These are phyloP conservation scores for Siphamia tubifer DNA, from an alignment of 2,113 vertebrate genomes.

Conservation along the genomic window DNA sequence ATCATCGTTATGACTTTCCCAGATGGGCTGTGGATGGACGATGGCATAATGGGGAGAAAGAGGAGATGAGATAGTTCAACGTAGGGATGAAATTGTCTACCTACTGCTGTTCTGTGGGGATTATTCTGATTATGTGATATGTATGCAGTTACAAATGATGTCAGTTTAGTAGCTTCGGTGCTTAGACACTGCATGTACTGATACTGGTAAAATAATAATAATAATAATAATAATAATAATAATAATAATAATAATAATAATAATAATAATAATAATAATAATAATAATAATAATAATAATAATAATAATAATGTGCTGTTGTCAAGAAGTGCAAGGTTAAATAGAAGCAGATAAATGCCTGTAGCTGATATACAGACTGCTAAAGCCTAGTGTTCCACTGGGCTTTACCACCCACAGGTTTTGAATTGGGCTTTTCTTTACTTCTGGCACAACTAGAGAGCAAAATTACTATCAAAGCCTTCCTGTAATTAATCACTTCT, in stretches of 20 bases:
- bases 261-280: too few species aligned
- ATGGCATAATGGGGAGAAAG: conserved; percentile 3
- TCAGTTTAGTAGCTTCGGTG: background rate
- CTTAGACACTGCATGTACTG: background rate
- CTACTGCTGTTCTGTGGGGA: background rate
- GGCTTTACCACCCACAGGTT: too few species aligned
- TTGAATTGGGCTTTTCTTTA: too few species aligned
- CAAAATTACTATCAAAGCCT: background rate
- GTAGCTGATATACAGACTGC: background rate
- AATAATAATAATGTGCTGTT: background rate
- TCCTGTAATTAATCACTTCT: background rate
- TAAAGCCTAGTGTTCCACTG: too few species aligned
- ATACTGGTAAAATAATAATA: background rate
- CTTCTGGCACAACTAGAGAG: background rate
- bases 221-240: too few species aligned
- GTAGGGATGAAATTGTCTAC: conserved; percentile 7
- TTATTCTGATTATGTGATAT: background rate
- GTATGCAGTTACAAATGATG: background rate
- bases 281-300: too few species aligned
- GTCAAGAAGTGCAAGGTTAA: background rate
- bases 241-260: too few species aligned
- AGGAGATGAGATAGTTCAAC: background rate
- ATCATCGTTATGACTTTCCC: conserved; percentile 51
- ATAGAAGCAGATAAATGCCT: background rate
- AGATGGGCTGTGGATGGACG: conserved; percentile 43